phyloP scores from a whole-genome alignment of 2,797 vertebrate genomes.

The Acrossocheilus wenchowensis region DNA sequence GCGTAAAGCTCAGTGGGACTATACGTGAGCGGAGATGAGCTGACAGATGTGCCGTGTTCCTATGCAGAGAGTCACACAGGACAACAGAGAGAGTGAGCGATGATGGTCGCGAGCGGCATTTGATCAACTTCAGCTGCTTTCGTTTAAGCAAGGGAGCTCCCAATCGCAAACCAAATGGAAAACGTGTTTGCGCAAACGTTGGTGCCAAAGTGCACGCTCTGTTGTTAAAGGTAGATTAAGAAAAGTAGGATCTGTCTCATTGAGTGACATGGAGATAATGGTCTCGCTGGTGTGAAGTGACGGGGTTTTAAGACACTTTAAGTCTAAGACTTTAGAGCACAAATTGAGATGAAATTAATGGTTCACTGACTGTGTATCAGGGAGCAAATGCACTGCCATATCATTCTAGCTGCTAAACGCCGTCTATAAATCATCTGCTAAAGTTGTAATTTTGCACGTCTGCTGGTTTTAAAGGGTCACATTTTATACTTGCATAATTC shows the following conservation, averaged over 20 bases:
- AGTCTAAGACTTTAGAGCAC: background rate
- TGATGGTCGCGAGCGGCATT: background rate
- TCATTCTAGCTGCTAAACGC: background rate
- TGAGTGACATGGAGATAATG: constrained; percentile 35
- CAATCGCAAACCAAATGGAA: background rate
- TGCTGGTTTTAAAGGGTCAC: constrained; percentile 8
- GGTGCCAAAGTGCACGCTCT: background rate
- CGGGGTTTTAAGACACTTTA: constrained; percentile 7
- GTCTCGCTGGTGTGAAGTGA: background rate
- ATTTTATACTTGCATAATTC: background rate
- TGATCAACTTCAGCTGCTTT: constrained; percentile 23
- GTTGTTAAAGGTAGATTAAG: constrained; percentile 37
- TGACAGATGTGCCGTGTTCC: constrained; percentile 19
- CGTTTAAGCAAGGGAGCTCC: constrained; percentile 2
- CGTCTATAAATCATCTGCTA: constrained; percentile 9
- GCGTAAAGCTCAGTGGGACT: constrained; percentile 41
- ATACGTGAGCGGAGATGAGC: background rate
- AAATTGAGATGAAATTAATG: constrained; percentile 20
- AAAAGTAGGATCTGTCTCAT: constrained; percentile 5
- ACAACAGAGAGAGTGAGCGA: constrained; percentile 8
- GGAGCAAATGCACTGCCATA: background rate
- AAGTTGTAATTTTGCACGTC: constrained; percentile 5
- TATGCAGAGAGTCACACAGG: background rate
- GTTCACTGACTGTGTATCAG: background rate
- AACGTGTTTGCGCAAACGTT: background rate